Base-by-base conservation (phyloP, 1,140 invertebrate species). In the Capitella teleta region DNA sequence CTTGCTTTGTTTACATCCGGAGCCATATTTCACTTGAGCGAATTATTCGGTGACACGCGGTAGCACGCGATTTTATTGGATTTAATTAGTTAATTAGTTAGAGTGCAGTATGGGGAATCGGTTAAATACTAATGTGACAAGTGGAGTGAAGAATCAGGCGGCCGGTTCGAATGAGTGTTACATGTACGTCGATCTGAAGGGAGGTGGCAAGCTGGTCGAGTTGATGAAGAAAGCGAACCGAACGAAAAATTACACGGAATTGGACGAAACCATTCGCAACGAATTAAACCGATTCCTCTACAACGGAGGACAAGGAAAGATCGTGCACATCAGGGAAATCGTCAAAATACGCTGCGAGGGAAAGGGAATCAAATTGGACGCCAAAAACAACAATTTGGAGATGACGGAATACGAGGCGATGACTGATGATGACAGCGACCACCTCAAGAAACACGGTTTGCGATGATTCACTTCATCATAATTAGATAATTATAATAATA, bases 221-320 rank as follows among this genome's bases (percentile, higher is more conserved):
- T 78, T 95, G 73, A 92, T 92, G 82, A 96, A 96, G 73, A 76
- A 87, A 59, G 88, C 88, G 0, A 78, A 82, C 0, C 60, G 57
- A 56, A 67, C 58, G 59, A 58, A 56, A 34, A 49, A 60, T 44
- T 60, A 55, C 51, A 41, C 26, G 10, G 48, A 56, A 41, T 19
- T 60, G 18, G 58, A 71, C 53, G 52, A 63, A 6, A 58, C 52
- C 48, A 68, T 73, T 25, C 82, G 86, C 69, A 87, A 84, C 4
- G 87, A 91, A 70, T 85, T 96, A 1, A 83, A 86, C 58, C 87
- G 86, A 0, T 94, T 89, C 74, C 68, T 97, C 6, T 96, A 96
- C 69, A 93, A 96, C 62, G 85, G 84, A 65, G 93, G 93, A 1
- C 78, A 82, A 61, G 92, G 92, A 0, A 82, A 84, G 47, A 83